These are phyloP conservation scores for Gymnosoma rotundatum DNA, from an alignment of 2,888 invertebrate genomes.

Conservation along the genomic window DNA sequence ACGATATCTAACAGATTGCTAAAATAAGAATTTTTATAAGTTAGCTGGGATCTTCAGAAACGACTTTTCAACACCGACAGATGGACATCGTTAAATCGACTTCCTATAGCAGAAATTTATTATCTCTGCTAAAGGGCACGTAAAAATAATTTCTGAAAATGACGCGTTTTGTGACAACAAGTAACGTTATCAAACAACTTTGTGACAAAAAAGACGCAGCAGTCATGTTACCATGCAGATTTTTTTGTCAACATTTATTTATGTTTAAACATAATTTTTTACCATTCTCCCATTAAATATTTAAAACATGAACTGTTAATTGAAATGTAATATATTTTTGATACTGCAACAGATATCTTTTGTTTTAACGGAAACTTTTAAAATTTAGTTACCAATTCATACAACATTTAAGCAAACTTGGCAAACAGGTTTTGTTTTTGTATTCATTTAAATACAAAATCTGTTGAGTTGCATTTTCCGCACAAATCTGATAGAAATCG, in stretches of 20 bases:
- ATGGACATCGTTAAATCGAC: no score
- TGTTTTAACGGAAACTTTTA: slow-evolving; percentile 44
- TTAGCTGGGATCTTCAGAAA: no score
- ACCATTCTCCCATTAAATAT: background rate
- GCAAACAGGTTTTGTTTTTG: slow-evolving; percentile 46
- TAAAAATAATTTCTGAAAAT: no score
- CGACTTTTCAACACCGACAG: no score
- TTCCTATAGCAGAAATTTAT: no score
- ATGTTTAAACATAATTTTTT: background rate
- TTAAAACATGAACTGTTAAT: slow-evolving; percentile 41
- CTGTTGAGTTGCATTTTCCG: slow-evolving; percentile 51
- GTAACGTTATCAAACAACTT: no score
- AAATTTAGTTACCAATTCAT: background rate
- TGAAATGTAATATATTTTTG: slow-evolving; percentile 44
- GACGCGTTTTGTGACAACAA: no score
- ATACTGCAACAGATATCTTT: slow-evolving; percentile 11
- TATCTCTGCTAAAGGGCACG: no score
- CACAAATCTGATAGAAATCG: slow-evolving; percentile 50
- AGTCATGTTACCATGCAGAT: no score
- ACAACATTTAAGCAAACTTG: slow-evolving; percentile 22
- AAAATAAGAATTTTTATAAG: no score
- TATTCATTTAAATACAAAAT: background rate
- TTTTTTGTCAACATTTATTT: background rate
- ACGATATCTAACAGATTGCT: no score
- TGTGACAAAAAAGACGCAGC: no score